A percentile compares a stretch with the other conserved stretches of the same genome.
Evolutionary conservation across 2,797 vertebrate genomes (phyloP).

Genomic region (Acridotheres tristis): DNA sequence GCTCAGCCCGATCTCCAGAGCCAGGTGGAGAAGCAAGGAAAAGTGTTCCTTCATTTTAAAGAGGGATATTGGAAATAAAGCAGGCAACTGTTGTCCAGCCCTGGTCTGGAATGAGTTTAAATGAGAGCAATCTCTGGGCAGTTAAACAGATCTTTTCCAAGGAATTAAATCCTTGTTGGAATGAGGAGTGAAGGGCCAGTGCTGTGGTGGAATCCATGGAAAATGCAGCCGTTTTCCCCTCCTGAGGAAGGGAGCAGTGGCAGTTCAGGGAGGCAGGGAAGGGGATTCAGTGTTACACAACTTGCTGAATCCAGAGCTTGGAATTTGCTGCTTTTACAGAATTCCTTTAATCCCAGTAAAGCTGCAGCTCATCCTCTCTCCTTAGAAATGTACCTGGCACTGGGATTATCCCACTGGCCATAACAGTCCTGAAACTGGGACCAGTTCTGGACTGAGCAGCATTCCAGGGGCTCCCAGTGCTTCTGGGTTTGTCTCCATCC

Average conservation of each 20-base stretch:
- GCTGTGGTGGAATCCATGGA: neutral
- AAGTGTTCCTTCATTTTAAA: neutral
- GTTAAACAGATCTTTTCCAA: neutral
- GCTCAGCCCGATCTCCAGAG: neutral
- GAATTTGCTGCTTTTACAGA: neutral
- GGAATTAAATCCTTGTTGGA: neutral
- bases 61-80: neutral
- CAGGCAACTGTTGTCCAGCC: neutral
- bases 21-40: neutral
- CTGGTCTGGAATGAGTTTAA: neutral
- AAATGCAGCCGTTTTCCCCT: neutral
- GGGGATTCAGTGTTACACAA: neutral
- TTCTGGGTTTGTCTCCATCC: neutral
- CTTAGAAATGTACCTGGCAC: neutral
- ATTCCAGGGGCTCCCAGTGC: neutral
- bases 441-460: neutral
- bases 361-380: neutral
- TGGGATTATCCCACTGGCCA: neutral
- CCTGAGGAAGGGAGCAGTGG: neutral
- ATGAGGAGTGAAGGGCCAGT: neutral
- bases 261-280: neutral
- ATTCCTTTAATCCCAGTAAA: neutral
- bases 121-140: neutral
- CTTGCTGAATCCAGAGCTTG: neutral
- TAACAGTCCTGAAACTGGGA: neutral